Base-by-base conservation (phyloP, 2,888 invertebrate species). In the Chrysolina oricalcia region DNA sequence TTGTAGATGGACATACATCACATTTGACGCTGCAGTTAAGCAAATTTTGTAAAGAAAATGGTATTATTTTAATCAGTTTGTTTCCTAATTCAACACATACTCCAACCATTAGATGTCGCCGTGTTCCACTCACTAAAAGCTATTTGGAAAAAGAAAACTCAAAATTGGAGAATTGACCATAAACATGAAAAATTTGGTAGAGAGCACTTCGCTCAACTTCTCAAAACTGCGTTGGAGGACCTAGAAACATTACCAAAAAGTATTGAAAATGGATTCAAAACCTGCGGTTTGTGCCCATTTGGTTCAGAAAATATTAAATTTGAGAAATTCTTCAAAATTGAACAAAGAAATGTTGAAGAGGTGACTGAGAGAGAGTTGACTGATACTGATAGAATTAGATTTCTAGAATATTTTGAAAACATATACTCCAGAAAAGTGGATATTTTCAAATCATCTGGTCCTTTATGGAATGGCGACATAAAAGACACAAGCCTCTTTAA, bases 1-100 rank as follows among this genome's bases (percentile, higher is more conserved):
- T 76, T 53, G 11, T 77, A 17, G 78, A 78, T 63, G 76, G 74
- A 5, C 74, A 77, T 70, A 53, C 23, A 56, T 73, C 73, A n/a
- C 77, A 78, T 35, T 35, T 78, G 46, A 72, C 77, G 48, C 56
- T 68, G 59, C 65, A 68, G 62, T 64, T 80, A 15, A 69, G 75
- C 23, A 19, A 70, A 59, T 76, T 79, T 50, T 79, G 76, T 43
- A 70, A 62, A 27, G 48, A 79, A 23, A 70, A 73, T 23, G 53
- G 62, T 8, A 78, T 79, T 21, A 70, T 70, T 43, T 17, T 79
- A 35, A 71, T 76, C n/a, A 75, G 73, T 13, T 66, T 78, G 17
- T 73, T 68, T 68, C 75, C 72, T 17, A 74, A 74, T 43, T 40
- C 68, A 17, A 73, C 72, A 11, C 63, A 63, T 35, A 35, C 27